Evolutionary conservation across 2,888 invertebrate genomes (phyloP), one percentile per base, ranked within the genome.

Genomic region (Ennomos quercinarius): DNA sequence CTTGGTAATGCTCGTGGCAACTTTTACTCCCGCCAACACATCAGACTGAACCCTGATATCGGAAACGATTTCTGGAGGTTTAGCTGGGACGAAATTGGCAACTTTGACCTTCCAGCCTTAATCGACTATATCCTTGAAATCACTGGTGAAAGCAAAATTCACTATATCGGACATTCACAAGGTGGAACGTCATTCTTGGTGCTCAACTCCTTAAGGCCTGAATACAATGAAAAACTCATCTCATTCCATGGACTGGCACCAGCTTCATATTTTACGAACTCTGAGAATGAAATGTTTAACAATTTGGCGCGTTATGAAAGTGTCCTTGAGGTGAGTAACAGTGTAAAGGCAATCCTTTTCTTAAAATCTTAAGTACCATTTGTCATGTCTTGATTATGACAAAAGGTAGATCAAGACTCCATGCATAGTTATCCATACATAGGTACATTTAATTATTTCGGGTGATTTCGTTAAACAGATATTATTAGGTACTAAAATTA

Each of bases 1-100:
- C 81, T 97, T 74, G 95, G 95, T 0, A 97, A 97, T 79, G 93
- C 94, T 11, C 93, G 97, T 1, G 97, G 97, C 1, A 96, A 95
- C 76, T 93, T 84, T 44, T 95, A 95, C 77, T 93, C 94, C 6
- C 86, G 93, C 9, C 66, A 63, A 0, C 84, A 87, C 64, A 36
- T 9, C 1, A 53, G 47, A 0, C 56, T 81, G 0, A 67, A 80
- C 60, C 86, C 86, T 10, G 73, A 85, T 59, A 63, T 60, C 38
- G 73, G 66, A 64, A 73, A 72, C n/a, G 69, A 70, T 61, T 87
- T 84, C 73, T 87, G 87, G 87, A 70, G 57, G 11, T 87, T 87
- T 76, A 81, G 80, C 59, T 87, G 86, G 82, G 87, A 87, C 12
- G 81, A 87, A 53, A 86, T 87, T 2, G 87, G 87, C 49, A 72